Percentiles rank a stretch among this genome's conserved stretches.
Evolutionary conservation across 2,888 invertebrate species (phyloP).

Genomic region (Ochropleura leucogaster): DNA sequence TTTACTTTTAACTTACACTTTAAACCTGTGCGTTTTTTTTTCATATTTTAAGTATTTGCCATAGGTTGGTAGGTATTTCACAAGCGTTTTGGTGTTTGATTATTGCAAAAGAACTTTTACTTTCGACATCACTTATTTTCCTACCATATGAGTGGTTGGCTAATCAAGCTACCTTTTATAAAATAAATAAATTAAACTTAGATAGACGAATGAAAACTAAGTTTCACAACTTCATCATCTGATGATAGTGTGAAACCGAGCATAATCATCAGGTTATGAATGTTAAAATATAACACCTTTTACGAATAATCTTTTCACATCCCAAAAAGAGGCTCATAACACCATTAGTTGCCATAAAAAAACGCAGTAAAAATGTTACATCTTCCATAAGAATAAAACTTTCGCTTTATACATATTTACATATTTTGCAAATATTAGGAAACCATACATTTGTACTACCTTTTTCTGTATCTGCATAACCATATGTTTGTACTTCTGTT

Average conservation of each 20-base stretch:
- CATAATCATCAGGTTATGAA: slow-evolving; percentile 2
- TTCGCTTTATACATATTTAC: slow-evolving; percentile 38
- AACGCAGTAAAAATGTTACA: slow-evolving; percentile 24
- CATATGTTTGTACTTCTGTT: slow-evolving; percentile 45
- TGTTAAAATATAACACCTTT: slow-evolving; percentile 32
- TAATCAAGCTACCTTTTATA: neutral
- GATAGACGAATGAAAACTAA: slow-evolving; percentile 2
- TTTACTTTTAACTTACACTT: neutral
- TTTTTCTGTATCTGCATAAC: slow-evolving; percentile 31
- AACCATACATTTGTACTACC: slow-evolving; percentile 18
- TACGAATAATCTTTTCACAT: slow-evolving; percentile 25
- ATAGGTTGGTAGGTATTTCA: too few relatives aligned
- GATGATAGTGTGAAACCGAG: neutral
- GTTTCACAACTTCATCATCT: slow-evolving; percentile 1
- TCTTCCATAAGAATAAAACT: slow-evolving; percentile 46
- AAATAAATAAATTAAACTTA: too few relatives aligned
- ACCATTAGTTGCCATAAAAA: slow-evolving; percentile 34
- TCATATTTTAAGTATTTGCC: neutral
- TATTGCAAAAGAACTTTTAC: neutral
- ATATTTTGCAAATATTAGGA: slow-evolving; percentile 53
- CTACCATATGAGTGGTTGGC: neutral
- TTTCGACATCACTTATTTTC: neutral
- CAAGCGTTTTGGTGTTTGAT: neutral
- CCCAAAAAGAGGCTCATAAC: slow-evolving; percentile 17
- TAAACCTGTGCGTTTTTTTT: neutral